A percentile compares a stretch with the other conserved stretches of the same genome.
phyloP scores from a whole-genome alignment of 2,888 invertebrate species.

The Eustalomyia histrio region DNA sequence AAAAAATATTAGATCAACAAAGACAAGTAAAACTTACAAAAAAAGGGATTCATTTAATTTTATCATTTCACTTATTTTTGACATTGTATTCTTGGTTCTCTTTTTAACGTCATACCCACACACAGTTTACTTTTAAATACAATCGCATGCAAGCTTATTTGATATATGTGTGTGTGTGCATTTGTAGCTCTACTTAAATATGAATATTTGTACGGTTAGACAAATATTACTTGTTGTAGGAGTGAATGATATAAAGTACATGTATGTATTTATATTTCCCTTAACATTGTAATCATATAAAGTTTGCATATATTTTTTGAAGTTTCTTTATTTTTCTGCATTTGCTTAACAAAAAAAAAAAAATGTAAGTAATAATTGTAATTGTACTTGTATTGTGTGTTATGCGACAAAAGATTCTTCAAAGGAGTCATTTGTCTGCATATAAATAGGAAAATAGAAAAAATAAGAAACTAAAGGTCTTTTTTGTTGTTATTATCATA shows the following conservation, averaged over 20 bases:
- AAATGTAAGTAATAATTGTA: slow-evolving; percentile 30
- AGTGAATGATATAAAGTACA: background rate
- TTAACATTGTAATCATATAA: slow-evolving; percentile 37
- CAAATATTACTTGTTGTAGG: slow-evolving; percentile 65
- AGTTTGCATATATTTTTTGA: slow-evolving; percentile 14
- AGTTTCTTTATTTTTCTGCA: background rate
- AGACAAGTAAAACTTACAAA: slow-evolving; percentile 20
- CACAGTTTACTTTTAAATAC: slow-evolving; percentile 40
- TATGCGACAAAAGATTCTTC: slow-evolving; percentile 37
- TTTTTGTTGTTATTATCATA: no score
- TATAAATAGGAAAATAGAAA: slow-evolving; percentile 2
- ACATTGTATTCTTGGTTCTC: slow-evolving; percentile 44
- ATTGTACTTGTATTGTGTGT: slow-evolving; percentile 24
- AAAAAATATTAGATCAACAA: slow-evolving; percentile 24
- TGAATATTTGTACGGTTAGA: slow-evolving; percentile 69
- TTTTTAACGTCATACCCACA: slow-evolving; percentile 1
- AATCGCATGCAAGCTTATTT: slow-evolving; percentile 36
- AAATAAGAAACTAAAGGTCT: no score
- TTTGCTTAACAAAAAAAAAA: background rate
- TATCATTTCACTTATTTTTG: slow-evolving; percentile 50
- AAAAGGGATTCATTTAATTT: slow-evolving; percentile 54
- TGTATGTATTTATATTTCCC: slow-evolving; percentile 3
- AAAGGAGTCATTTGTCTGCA: slow-evolving; percentile 45
- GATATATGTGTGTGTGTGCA: slow-evolving; percentile 23
- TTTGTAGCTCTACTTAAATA: background rate